Conservation (phyloP, 2,888 invertebrate species). For the Orchestes rusci region DNA sequence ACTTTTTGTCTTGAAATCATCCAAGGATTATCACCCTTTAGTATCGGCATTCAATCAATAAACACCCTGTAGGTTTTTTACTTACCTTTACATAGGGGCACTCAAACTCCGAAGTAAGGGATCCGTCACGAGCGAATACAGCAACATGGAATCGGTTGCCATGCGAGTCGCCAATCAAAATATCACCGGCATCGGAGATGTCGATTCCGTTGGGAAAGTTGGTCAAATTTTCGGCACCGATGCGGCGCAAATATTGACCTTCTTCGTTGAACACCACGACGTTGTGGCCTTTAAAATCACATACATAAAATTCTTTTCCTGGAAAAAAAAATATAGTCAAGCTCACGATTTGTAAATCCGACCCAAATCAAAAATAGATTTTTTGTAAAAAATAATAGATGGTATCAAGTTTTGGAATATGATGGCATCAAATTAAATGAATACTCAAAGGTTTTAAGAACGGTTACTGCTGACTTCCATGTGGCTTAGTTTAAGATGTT, state of each 20-base stretch:
- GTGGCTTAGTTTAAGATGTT: too few species aligned
- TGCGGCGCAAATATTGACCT: constrained; percentile 84
- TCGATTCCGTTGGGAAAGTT: constrained; percentile 98
- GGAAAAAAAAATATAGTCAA: constrained; percentile 31
- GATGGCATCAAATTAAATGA: too few species aligned
- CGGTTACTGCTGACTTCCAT: too few species aligned
- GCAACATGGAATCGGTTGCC: constrained; percentile 97
- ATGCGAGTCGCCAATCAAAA: constrained; percentile 94
- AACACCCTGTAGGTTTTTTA: too few species aligned
- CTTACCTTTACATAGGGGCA: constrained; percentile 94
- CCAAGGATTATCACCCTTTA: too few species aligned
- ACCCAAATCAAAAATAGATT: too few species aligned
- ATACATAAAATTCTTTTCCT: constrained; percentile 92
- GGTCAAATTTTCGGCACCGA: constrained; percentile 92
- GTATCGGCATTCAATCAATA: too few species aligned
- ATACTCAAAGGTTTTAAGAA: too few species aligned
- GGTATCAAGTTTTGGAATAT: too few species aligned
- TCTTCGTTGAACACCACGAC: constrained; percentile 93
- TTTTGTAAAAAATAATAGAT: too few species aligned
- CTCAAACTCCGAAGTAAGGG: constrained; percentile 85
- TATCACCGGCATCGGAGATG: constrained; percentile 94
- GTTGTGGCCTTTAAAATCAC: constrained; percentile 97
- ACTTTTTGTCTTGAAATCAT: too few species aligned
- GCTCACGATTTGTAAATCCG: too few species aligned
- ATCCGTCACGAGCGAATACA: constrained; percentile 85